phyloP scores from a whole-genome alignment of 1,140 invertebrate genomes.

The Ceratosolen fusciceps region DNA sequence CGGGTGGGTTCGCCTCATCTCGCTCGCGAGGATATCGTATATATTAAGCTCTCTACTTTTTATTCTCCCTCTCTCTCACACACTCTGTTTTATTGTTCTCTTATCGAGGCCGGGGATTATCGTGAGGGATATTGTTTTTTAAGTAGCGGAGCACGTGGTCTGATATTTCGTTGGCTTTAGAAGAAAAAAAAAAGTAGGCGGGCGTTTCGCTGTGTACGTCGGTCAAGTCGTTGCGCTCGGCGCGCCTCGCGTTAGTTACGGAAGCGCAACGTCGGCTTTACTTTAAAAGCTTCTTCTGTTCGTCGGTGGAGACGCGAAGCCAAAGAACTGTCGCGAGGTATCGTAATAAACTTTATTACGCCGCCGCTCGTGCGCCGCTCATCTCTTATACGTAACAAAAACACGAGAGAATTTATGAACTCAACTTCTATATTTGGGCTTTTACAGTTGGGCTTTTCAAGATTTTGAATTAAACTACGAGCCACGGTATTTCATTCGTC shows the following conservation, averaged over 20 bases:
- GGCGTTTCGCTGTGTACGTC: background rate
- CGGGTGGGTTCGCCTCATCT: too few relatives aligned
- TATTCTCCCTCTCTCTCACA: background rate
- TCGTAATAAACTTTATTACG: conserved; percentile 12
- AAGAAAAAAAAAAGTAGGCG: too few relatives aligned
- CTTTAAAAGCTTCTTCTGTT: background rate
- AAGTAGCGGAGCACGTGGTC: background rate
- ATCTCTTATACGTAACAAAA: too few relatives aligned
- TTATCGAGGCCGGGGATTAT: conserved; percentile 27
- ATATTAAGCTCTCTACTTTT: conserved; percentile 11
- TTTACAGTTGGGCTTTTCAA: background rate
- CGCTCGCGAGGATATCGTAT: background rate
- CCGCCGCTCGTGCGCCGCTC: too few relatives aligned
- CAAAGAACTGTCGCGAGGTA: background rate
- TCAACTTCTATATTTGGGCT: too few relatives aligned
- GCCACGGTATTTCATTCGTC: background rate
- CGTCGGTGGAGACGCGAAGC: background rate
- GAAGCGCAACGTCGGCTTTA: background rate
- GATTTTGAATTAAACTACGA: background rate
- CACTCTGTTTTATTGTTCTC: conserved; percentile 26
- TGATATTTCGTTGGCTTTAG: background rate
- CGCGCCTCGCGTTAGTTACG: background rate
- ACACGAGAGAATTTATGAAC: background rate
- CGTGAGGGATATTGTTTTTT: conserved; percentile 37
- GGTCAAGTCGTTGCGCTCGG: background rate